These are phyloP conservation scores for Myrmecophaga tridactyla DNA, from an alignment of 2,113 vertebrate species.

Conservation along the genomic window DNA sequence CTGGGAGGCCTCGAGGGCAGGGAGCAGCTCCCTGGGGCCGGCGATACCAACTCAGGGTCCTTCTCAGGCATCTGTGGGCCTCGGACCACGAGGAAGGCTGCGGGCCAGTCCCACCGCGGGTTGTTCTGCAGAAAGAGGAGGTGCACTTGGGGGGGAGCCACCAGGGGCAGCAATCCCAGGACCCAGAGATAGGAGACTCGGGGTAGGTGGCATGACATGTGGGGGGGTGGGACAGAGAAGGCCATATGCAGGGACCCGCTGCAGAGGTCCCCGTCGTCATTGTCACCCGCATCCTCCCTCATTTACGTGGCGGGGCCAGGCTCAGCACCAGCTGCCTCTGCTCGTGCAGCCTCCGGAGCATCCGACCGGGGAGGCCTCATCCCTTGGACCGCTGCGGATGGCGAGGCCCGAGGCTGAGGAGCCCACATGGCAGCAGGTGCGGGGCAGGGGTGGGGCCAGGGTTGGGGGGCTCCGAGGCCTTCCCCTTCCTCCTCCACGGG, in stretches of 20 bases:
- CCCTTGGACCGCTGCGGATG: background rate
- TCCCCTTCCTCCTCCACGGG: too few relatives aligned
- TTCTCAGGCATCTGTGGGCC: rapidly evolving
- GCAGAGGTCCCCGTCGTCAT: rapidly evolving
- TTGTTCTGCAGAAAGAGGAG: rapidly evolving
- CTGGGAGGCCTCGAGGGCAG: background rate
- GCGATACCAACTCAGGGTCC: too few relatives aligned
- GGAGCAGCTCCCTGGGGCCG: background rate
- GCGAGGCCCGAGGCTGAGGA: too few relatives aligned
- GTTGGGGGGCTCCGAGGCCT: too few relatives aligned
- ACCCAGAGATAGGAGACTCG: background rate
- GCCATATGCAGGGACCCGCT: background rate
- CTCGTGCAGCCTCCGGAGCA: too few relatives aligned
- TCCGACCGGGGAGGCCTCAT: too few relatives aligned
- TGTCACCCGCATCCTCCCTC: background rate
- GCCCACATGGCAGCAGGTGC: too few relatives aligned
- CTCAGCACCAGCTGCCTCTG: too few relatives aligned
- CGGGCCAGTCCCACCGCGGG: background rate
- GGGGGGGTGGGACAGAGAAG: background rate
- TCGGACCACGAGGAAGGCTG: background rate
- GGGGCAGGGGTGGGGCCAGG: rapidly evolving
- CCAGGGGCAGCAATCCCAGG: background rate
- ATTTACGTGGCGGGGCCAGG: too few relatives aligned
- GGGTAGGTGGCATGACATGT: background rate
- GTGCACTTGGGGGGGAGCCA: background rate